Percentiles rank a stretch among this genome's conserved stretches.
These are phyloP conservation scores for Eristalis pertinax DNA, from an alignment of 2,888 invertebrate genomes.

Conservation along the genomic window DNA sequence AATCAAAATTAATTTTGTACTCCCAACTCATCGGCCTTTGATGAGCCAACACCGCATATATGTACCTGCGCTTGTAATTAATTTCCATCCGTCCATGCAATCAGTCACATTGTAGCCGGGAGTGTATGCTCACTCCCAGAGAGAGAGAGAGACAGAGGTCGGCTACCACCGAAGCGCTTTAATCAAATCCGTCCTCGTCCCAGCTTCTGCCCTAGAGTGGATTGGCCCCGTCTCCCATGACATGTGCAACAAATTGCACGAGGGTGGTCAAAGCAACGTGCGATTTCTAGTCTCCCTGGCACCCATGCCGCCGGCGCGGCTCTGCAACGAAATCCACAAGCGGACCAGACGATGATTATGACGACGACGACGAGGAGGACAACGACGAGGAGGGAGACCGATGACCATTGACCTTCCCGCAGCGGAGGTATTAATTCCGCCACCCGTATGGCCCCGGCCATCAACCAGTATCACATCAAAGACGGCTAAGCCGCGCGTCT, in stretches of 20 bases:
- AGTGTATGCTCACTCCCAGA: constrained; percentile 21
- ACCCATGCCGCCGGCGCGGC: not conserved
- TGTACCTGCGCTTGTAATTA: constrained; percentile 52
- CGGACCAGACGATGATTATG: constrained; percentile 6
- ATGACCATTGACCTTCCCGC: constrained; percentile 67
- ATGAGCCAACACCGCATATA: not conserved
- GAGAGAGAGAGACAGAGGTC: constrained; percentile 2
- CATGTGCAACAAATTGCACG: constrained; percentile 67
- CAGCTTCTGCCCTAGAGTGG: constrained; percentile 12
- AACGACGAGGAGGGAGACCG: not conserved
- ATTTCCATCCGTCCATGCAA: constrained; percentile 57
- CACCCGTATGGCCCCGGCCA: constrained; percentile 55
- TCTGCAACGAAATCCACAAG: constrained; percentile 18
- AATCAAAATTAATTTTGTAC: constrained; percentile 64
- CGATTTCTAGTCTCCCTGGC: constrained; percentile 25
- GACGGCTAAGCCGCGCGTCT: constrained; percentile 26
- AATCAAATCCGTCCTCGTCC: constrained; percentile 1
- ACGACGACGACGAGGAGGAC: constrained; percentile 1
- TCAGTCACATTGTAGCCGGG: constrained; percentile 59
- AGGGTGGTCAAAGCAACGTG: constrained; percentile 55
- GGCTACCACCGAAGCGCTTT: not conserved
- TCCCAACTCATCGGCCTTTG: constrained; percentile 41
- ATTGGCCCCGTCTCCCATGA: constrained; percentile 47
- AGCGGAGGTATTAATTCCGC: constrained; percentile 59
- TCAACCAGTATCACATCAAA: constrained; percentile 63